Percentiles rank a stretch among this genome's conserved stretches.
Evolutionary conservation across 2,113 vertebrate species (phyloP).

Genomic region (Chauna torquata): DNA sequence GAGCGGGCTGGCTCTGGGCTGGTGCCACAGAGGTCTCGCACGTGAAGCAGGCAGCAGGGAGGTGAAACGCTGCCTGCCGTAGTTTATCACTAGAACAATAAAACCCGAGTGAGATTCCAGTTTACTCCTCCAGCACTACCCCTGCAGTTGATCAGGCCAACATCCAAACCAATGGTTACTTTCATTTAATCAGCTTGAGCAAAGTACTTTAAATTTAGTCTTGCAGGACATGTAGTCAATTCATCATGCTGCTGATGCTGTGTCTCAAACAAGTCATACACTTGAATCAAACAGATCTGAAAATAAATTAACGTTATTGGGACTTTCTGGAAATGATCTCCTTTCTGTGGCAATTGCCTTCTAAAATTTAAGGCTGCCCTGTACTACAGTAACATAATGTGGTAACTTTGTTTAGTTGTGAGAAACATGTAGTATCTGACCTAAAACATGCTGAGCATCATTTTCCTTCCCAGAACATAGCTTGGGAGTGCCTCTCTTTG

Average conservation of each 20-base stretch:
- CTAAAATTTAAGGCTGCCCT: not conserved
- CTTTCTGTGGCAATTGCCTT: not conserved
- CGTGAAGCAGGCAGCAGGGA: accelerated
- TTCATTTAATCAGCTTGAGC: not conserved
- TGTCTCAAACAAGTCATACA: not conserved
- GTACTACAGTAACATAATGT: not conserved
- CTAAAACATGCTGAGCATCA: not conserved
- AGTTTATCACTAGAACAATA: not conserved
- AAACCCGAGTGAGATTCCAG: not conserved
- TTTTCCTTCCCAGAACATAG: not conserved
- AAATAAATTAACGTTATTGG: not conserved
- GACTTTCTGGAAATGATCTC: not conserved
- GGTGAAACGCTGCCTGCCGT: not conserved
- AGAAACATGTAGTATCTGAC: not conserved
- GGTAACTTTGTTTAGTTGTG: not conserved
- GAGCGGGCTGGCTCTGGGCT: not conserved
- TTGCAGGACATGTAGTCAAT: not conserved
- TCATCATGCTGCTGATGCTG: not conserved
- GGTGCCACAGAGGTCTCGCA: not conserved
- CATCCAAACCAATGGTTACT: not conserved
- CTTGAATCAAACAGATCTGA: not conserved
- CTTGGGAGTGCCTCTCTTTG: not conserved
- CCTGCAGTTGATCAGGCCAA: not conserved
- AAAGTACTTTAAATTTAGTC: not conserved
- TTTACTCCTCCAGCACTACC: not conserved